Percentiles rank a stretch among this genome's conserved stretches.
Evolutionary conservation across 2,797 vertebrate species (phyloP).

Genomic region (Poeciliopsis infans): DNA sequence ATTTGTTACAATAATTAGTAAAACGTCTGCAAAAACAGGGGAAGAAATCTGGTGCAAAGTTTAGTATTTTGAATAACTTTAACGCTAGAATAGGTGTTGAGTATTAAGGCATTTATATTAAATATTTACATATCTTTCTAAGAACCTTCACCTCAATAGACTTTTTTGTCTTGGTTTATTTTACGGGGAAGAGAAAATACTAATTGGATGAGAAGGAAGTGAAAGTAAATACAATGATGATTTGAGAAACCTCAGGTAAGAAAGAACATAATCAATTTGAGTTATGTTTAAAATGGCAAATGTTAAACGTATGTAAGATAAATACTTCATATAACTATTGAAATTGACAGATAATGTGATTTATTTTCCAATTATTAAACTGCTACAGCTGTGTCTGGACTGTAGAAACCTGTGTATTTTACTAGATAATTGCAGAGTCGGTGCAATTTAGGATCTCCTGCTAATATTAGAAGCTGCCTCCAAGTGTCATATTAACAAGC

Average conservation of each 20-base stretch:
- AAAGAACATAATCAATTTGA: too few relatives aligned
- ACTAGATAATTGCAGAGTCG: neutral
- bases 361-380: too few relatives aligned
- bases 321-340: too few relatives aligned
- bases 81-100: neutral
- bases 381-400: neutral
- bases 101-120: neutral
- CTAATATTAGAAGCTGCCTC: slow-evolving; percentile 46
- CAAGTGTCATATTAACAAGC: slow-evolving; percentile 14
- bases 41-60: neutral
- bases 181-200: too few relatives aligned
- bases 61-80: neutral
- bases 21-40: neutral
- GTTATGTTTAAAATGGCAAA: too few relatives aligned
- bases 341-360: too few relatives aligned
- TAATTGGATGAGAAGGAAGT: too few relatives aligned
- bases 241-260: too few relatives aligned
- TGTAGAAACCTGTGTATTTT: neutral
- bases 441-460: neutral
- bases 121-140: neutral
- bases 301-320: too few relatives aligned
- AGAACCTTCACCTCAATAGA: too few relatives aligned
- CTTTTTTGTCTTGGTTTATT: too few relatives aligned
- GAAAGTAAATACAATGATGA: too few relatives aligned
- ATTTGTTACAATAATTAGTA: neutral